phyloP scores from a whole-genome alignment of 2,797 vertebrate genomes.

The Hafferia zeledoni region DNA sequence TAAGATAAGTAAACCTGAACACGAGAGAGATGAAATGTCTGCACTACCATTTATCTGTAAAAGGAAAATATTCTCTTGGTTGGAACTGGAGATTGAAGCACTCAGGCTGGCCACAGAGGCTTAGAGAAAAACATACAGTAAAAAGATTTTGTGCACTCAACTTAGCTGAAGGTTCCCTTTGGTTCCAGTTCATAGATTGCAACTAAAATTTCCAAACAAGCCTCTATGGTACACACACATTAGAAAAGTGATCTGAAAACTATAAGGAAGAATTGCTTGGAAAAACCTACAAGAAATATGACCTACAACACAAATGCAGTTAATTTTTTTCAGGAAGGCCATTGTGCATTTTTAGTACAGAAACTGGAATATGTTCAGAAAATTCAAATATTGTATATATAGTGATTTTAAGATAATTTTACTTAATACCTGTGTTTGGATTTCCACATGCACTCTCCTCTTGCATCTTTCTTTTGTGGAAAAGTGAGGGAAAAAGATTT shows the following conservation, averaged over 20 bases:
- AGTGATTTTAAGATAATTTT: background rate
- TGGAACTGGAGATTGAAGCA: background rate
- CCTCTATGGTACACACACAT: fast-evolving
- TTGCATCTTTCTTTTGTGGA: background rate
- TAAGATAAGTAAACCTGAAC: background rate
- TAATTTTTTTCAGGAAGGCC: background rate
- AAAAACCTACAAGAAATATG: background rate
- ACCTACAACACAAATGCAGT: background rate
- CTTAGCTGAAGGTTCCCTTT: background rate
- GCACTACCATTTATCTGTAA: background rate
- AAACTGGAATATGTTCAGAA: background rate
- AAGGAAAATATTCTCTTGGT: background rate
- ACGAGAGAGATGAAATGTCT: background rate
- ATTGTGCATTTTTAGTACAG: background rate
- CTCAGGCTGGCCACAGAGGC: background rate
- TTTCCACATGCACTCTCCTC: background rate
- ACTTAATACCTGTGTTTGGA: background rate
- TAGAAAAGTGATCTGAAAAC: background rate
- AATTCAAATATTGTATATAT: background rate
- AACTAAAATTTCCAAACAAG: background rate
- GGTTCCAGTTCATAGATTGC: background rate
- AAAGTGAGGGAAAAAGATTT: background rate
- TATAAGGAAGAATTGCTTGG: fast-evolving
- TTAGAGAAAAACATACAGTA: background rate
- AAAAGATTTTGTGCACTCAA: background rate